A percentile compares a stretch with the other conserved stretches of the same genome.
These are phyloP conservation scores for Acleris cristana DNA, from an alignment of 2,888 invertebrate species.

Conservation along the genomic window DNA sequence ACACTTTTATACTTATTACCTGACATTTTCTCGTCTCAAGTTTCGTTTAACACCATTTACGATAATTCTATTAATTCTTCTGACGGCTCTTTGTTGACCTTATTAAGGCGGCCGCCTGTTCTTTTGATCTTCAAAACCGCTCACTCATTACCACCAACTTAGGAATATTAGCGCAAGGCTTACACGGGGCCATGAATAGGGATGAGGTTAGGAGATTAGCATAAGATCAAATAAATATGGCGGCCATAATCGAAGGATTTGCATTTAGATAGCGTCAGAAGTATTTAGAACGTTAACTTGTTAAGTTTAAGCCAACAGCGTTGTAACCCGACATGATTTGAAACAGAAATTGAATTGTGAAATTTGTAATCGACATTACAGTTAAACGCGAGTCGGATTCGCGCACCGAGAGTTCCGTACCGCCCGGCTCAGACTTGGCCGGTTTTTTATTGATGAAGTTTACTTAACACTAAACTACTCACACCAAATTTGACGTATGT, in stretches of 20 bases:
- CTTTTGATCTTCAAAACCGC: conserved; percentile 9
- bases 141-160: conserved; percentile 17
- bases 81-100: not conserved
- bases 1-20: not conserved
- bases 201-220: conserved; percentile 46
- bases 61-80: not conserved
- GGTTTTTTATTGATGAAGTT: no score
- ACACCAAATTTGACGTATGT: no score
- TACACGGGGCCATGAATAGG: conserved; percentile 44
- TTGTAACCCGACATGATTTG: conserved; percentile 10
- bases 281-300: conserved; percentile 26
- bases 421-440: no score
- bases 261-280: conserved; percentile 26
- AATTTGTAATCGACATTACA: no score
- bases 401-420: no score
- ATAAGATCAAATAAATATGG: conserved; percentile 44
- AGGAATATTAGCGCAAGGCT: conserved; percentile 1
- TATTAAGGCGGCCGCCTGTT: conserved; percentile 2
- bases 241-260: conserved; percentile 23
- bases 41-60: no score
- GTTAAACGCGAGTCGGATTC: no score
- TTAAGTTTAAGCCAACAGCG: not conserved
- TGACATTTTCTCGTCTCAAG: conserved; percentile 3
- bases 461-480: no score
- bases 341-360: not conserved